Base-by-base conservation (phyloP, 2,888 invertebrate species). In the Chouioia cunea region DNA sequence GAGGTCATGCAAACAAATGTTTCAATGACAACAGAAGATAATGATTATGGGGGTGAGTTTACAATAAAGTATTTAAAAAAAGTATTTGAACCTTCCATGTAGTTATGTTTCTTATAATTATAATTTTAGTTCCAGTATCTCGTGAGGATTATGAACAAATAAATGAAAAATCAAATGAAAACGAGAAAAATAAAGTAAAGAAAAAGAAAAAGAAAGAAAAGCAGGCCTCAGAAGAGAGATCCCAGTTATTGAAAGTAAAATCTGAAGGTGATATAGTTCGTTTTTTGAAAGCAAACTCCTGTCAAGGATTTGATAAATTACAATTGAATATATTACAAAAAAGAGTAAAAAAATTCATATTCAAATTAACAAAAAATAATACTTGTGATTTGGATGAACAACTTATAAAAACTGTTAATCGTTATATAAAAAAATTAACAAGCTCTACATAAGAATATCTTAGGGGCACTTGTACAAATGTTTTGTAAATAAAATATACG, bases 311-410 rank as follows among this genome's bases (percentile, higher is more conserved):
- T 47, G 88, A 88, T 74, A 88, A 89, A 65, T 87, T 89, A 85
- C 88, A 88, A 73, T 89, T 89, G 89, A 88, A 88, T 77, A 84
- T 87, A 57, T 79, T 89, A 15, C 88, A 86, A 80, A 86, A 80
- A 23, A 81, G 84, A 48, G 74, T 88, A 16, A 73, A 80, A 2
- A 86, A 85, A 78, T 77, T 87, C 14, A 54, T 81, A 20, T 76
- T 83, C 8, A 79, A 81, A 73, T 66, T 81, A n/a, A 76, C 78
- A 10, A 70, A 77, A 62, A 72, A 70, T 23, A 64, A 74, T 12
- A 50, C 67, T 1, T 23, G 60, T 4, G 73, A 74, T 3, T 75
- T 79, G 44, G 65, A 74, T 54, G 65, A 74, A 18, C 23, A 76
- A 50, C 46, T 71, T 36, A n/a, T 79, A 4, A 74, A 74, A 56